A percentile compares a stretch with the other conserved stretches of the same genome.
Conservation (phyloP, 2,113 vertebrate species). For the Oreochromis tanganicae region DNA sequence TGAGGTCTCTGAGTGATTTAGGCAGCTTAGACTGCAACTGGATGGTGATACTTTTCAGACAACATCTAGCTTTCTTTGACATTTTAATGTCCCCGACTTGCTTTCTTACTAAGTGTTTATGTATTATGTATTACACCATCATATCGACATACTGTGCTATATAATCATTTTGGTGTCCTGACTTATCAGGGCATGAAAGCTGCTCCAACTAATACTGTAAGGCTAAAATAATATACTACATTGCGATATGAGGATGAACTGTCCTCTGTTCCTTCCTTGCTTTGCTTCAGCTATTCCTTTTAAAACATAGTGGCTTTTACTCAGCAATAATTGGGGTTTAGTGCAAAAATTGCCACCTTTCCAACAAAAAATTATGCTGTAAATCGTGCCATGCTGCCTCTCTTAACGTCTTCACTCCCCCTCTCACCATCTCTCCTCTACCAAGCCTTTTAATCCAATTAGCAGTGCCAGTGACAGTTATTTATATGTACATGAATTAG, state of each 20-base stretch:
- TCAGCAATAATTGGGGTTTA: neutral
- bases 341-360: neutral
- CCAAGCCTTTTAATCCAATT: slow-evolving; percentile 61
- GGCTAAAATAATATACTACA: neutral
- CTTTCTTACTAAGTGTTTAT: neutral
- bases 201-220: neutral
- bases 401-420: neutral
- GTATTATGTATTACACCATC: neutral
- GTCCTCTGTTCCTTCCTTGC: neutral
- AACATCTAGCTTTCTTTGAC: neutral
- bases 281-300: neutral
- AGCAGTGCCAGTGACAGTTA: slow-evolving; percentile 55
- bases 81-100: neutral
- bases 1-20: neutral
- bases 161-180: neutral
- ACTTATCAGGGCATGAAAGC: neutral
- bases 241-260: neutral
- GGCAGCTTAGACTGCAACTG: neutral
- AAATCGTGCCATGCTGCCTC: slow-evolving; percentile 2
- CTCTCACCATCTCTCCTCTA: neutral
- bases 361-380: neutral
- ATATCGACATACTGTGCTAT: neutral
- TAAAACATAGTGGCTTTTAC: neutral
- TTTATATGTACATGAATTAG: slow-evolving; percentile 67
- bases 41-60: neutral